Evolutionary conservation across 2,888 invertebrate genomes (phyloP).

Genomic region (Lithodes maja): DNA sequence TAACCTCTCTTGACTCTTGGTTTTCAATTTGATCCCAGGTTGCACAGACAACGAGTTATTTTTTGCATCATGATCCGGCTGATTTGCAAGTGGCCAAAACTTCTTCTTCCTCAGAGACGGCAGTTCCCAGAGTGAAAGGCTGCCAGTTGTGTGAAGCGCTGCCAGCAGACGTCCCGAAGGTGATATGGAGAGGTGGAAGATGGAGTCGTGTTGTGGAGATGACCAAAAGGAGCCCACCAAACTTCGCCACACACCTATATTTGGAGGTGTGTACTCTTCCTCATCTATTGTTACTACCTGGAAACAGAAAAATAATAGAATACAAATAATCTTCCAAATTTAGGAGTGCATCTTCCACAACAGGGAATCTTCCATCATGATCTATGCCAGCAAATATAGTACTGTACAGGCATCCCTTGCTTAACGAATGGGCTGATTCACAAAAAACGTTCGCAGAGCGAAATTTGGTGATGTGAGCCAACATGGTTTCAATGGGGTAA

Average conservation of each 20-base stretch:
- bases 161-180: conserved; percentile 79
- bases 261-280: conserved; percentile 62
- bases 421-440: no score
- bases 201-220: conserved; percentile 77
- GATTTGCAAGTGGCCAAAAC: conserved; percentile 74
- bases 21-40: not conserved
- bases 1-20: conserved; percentile 17
- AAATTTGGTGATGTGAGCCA: no score
- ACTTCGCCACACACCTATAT: conserved; percentile 20
- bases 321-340: no score
- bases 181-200: conserved; percentile 81
- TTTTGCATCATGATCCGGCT: conserved; percentile 79
- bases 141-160: conserved; percentile 82
- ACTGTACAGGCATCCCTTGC: no score
- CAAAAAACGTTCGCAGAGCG: no score
- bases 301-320: no score
- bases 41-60: conserved; percentile 76
- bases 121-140: conserved; percentile 82
- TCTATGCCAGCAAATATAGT: no score
- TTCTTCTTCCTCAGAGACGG: conserved; percentile 78
- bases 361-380: no score
- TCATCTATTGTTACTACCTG: conserved; percentile 64
- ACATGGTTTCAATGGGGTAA: no score
- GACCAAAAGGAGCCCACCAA: conserved; percentile 43
- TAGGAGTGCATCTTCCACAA: no score